These are phyloP conservation scores for Autographa gamma DNA, from an alignment of 2,888 invertebrate genomes.

Conservation along the genomic window DNA sequence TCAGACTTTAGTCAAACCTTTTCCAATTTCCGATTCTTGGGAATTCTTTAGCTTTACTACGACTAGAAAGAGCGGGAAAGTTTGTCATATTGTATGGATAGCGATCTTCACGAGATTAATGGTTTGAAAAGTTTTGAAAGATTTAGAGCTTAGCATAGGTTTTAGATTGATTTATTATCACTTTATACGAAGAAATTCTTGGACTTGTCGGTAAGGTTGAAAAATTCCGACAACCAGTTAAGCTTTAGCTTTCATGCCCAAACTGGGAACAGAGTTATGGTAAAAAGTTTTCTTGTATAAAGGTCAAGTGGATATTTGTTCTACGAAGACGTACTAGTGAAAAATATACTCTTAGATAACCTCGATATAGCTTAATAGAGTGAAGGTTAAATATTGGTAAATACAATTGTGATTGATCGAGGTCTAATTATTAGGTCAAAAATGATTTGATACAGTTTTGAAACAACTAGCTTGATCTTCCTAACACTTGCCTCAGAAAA, in stretches of 20 bases:
- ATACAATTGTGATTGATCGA: too few species aligned
- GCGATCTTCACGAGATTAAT: neutral
- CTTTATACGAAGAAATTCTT: neutral
- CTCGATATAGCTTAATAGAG: too few species aligned
- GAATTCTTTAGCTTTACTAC: neutral
- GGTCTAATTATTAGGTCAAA: too few species aligned
- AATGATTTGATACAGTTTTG: too few species aligned
- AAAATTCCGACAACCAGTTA: neutral
- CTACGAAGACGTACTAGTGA: too few species aligned
- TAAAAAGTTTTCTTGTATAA: too few species aligned
- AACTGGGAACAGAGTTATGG: too few species aligned
- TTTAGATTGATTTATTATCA: neutral
- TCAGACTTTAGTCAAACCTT: neutral
- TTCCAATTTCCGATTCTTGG: constrained; percentile 3
- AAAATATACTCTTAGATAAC: too few species aligned
- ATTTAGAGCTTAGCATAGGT: neutral
- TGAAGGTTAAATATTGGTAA: too few species aligned
- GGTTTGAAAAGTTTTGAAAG: neutral
- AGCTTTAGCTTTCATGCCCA: neutral
- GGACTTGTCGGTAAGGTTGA: neutral
- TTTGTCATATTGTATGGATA: constrained; percentile 4
- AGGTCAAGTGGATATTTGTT: too few species aligned
- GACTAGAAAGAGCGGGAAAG: neutral
- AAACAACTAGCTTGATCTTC: too few species aligned
- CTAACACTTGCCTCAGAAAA: too few species aligned